Evolutionary conservation across 2,113 vertebrate species (phyloP), one percentile per base, ranked within the genome.

Genomic region (Callospermophilus lateralis): DNA sequence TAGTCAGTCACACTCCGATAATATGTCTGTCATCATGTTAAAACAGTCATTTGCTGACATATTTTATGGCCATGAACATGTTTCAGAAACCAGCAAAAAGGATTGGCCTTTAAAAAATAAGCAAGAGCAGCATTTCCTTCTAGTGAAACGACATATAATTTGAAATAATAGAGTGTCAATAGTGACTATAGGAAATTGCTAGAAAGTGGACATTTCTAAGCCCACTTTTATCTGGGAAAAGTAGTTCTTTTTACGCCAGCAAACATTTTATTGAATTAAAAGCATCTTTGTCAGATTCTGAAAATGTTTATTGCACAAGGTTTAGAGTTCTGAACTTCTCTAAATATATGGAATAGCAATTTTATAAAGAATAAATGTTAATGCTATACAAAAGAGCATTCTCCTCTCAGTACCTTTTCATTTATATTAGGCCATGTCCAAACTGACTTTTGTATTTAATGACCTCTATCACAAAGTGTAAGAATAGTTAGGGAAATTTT

Each of bases 121-220:
- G 98, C 98, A 98, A 98, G 99, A 99, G 98, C 98, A 98, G 98
- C 98, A 97, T 98, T 99, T 98, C 98, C 97, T 99, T 96, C 98
- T 98, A 92, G 97, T 96, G 98, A 98, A 99, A 98, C 98, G 99
- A 98, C 97, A 98, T 99, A 97, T 99, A 99, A 99, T 99, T 99
- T 99, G 99, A 99, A 99, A 99, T 99, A 99, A 99, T 99, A 98
- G 98, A 96, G 98, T 98, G 98, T 98, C 99, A 99, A 98, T 99
- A 99, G 99, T 97, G 98, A 98, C 98, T 95, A 86, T 92, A 98
- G 98, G 99, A 99, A 99, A 99, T 98, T 99, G 98, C 98, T 98
- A 96, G 96, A 97, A 99, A 98, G 99, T 97, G 98, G 98, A 98
- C 96, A 98, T 98, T 98, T 98, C 98, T 98, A 98, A 98, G 98